Base-by-base conservation (phyloP, 37 sponge, comb jelly and placozoan genomes). In the Ephydatia muelleri region DNA sequence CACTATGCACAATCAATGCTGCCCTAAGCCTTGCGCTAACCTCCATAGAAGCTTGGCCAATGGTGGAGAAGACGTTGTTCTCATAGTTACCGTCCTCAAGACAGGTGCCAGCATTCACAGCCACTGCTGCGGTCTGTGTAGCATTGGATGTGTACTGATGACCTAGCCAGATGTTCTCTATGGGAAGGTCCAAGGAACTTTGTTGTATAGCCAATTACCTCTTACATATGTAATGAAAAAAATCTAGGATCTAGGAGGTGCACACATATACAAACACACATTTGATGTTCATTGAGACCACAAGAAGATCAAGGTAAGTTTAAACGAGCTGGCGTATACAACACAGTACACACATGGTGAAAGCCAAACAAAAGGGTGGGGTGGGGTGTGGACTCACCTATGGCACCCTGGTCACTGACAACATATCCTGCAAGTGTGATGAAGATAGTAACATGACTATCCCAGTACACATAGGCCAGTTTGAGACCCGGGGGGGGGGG, bases 381-480 rank as follows among this genome's bases (percentile, higher is more conserved):
- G n/a, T n/a, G n/a, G n/a, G n/a, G n/a, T n/a, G n/a, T n/a, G n/a
- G n/a, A 76, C 79, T 70, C 57, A 86, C 87, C 91, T 11, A 90
- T 68, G 21, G 91, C 91, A 72, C 87, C 91, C 70, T 86, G 86
- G 40, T 90, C 91, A 77, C 91, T 90, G 70, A 90, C 83, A 49
- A 90, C 86, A 49, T 90, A 90, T 23, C 91, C 91, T 82, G 68
- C 29, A 70, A 39, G 47, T 38, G 31, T 25, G 32, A 8, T 47
- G 40, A 72, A 33, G 36, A 40, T 16, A 38, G 68, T 43, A 43
- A 43, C 6, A 43, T 43, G 43, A 6, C 6, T 6, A 43, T 43
- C 43, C 43, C n/a, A n/a, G n/a, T n/a, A n/a, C n/a, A n/a, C n/a
- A n/a, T n/a, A n/a, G n/a, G n/a, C n/a, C n/a, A n/a, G n/a, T n/a